These are phyloP conservation scores for Chitala chitala DNA, from an alignment of 2,113 vertebrate genomes.

Conservation along the genomic window DNA sequence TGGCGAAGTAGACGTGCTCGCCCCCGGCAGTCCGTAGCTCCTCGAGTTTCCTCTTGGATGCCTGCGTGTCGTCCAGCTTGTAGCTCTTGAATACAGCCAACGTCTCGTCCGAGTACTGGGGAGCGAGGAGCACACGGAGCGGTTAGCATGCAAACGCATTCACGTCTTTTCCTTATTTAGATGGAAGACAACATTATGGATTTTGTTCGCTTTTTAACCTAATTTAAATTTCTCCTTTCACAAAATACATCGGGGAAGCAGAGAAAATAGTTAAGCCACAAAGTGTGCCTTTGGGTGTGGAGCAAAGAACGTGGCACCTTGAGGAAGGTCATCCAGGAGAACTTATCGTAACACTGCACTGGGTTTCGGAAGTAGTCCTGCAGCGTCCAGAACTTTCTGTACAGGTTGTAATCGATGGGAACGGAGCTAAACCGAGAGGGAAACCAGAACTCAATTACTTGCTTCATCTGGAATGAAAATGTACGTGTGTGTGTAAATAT, in stretches of 20 bases:
- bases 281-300: neutral
- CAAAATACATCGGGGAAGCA: no score
- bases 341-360: conserved; percentile 92
- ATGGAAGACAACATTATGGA: no score
- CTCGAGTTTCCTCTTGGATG: conserved; percentile 88
- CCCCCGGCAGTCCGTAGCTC: conserved; percentile 81
- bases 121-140: conserved; percentile 32
- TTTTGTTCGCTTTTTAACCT: no score
- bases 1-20: conserved; percentile 95
- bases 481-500: neutral
- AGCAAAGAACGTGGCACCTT: conserved; percentile 66
- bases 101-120: conserved; percentile 91
- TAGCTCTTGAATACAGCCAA: conserved; percentile 96
- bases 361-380: conserved; percentile 98
- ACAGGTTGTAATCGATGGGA: conserved; percentile 97
- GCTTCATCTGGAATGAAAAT: neutral
- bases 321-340: conserved; percentile 93
- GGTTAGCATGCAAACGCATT: no score
- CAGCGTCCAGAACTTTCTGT: conserved; percentile 98
- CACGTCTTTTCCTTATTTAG: no score
- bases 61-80: conserved; percentile 94
- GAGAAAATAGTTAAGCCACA: no score
- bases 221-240: no score
- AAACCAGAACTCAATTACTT: conserved; percentile 27
- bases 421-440: conserved; percentile 75